A percentile compares a stretch with the other conserved stretches of the same genome.
phyloP scores from a whole-genome alignment of 1,140 invertebrate genomes.

The Drosophila tsacasi region DNA sequence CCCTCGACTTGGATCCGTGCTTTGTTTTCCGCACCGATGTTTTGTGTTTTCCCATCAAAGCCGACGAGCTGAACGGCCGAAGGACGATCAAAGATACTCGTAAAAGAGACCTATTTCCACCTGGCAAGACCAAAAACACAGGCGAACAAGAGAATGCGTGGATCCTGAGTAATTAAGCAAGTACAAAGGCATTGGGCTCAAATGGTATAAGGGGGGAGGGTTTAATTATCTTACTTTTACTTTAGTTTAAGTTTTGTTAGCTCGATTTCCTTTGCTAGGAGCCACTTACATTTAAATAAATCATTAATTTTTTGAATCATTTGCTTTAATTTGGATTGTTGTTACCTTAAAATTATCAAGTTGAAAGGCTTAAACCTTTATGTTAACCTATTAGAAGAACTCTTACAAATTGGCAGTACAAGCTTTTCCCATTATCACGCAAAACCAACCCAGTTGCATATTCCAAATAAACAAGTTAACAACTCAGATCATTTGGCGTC shows the following conservation, averaged over 20 bases:
- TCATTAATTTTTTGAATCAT: neutral
- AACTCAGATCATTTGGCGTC: constrained; percentile 12
- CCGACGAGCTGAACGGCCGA: constrained; percentile 27
- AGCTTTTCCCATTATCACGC: constrained; percentile 25
- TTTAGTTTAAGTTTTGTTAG: neutral
- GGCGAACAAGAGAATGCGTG: neutral
- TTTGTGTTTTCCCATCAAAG: constrained; percentile 28
- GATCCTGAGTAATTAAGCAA: constrained; percentile 18
- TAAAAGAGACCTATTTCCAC: constrained; percentile 29
- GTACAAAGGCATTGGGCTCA: neutral
- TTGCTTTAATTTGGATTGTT: neutral
- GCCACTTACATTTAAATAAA: neutral
- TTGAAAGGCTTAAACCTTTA: neutral
- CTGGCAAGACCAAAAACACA: constrained; percentile 3
- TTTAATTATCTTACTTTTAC: neutral
- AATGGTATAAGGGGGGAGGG: neutral
- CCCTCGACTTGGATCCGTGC: constrained; percentile 26
- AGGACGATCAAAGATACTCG: constrained; percentile 22
- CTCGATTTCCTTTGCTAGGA: neutral
- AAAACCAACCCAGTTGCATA: neutral
- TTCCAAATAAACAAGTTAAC: constrained; percentile 12
- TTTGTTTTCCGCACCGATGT: constrained; percentile 23
- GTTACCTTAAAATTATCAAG: neutral
- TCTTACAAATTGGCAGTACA: neutral
- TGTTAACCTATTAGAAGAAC: neutral